These are phyloP conservation scores for Reinhardtius hippoglossoides DNA, from an alignment of 2,113 vertebrate species.

Conservation along the genomic window DNA sequence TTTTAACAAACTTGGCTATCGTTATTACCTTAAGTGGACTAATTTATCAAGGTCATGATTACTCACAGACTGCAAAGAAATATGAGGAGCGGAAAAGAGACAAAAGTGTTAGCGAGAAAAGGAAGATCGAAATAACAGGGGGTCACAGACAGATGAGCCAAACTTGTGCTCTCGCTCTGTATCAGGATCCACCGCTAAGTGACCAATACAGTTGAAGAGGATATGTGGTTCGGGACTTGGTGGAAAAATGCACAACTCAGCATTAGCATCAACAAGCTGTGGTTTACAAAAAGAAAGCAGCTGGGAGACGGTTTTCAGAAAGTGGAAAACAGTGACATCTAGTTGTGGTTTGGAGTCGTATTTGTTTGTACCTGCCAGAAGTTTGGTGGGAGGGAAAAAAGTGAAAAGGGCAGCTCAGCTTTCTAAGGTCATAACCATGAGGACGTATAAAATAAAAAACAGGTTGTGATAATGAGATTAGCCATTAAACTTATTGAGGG, in stretches of 20 bases:
- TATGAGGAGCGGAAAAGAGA: conserved; percentile 12
- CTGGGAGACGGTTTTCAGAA: conserved; percentile 9
- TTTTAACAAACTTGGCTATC: conserved; percentile 69
- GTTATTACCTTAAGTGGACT: conserved; percentile 65
- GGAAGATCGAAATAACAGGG: conserved; percentile 11
- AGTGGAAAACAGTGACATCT: conserved; percentile 48
- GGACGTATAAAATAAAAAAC: not conserved
- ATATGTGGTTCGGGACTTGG: not conserved
- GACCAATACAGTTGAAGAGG: not conserved
- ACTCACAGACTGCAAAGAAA: conserved; percentile 29
- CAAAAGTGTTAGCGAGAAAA: conserved; percentile 21
- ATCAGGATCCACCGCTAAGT: not conserved
- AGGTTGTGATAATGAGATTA: not conserved
- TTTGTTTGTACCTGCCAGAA: not conserved
- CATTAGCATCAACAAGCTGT: conserved; percentile 15
- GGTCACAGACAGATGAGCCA: conserved; percentile 5
- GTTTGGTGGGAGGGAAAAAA: too few species aligned
- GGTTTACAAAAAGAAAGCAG: not conserved
- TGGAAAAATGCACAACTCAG: conserved; percentile 7
- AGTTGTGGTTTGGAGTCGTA: conserved; percentile 29
- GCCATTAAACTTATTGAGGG: not conserved
- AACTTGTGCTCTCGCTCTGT: conserved; percentile 13
- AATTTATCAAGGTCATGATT: conserved; percentile 67
- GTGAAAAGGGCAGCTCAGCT: not conserved
- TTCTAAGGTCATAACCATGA: not conserved